These are phyloP conservation scores for Pristionchus arcanus DNA, from an alignment of 2,888 invertebrate species.

Conservation along the genomic window DNA sequence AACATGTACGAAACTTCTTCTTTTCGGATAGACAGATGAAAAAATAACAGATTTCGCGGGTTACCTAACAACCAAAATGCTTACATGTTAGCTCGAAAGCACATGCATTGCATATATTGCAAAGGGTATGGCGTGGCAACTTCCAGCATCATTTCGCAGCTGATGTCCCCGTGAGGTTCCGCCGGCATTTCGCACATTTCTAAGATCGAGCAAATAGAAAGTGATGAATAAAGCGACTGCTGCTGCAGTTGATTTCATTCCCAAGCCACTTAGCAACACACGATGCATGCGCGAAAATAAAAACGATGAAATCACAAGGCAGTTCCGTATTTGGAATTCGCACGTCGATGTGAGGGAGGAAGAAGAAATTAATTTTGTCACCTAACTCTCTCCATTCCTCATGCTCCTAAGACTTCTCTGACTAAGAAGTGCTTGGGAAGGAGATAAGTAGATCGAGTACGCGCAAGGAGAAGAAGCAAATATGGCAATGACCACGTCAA, in stretches of 20 bases:
- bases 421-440: neutral
- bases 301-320: neutral
- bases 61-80: neutral
- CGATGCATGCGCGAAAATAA: neutral
- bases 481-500: neutral
- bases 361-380: neutral
- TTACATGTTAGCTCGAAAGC: no score
- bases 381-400: no score
- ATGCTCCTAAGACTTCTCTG: no score
- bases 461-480: neutral
- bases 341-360: neutral
- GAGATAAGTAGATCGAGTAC: neutral
- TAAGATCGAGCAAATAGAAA: neutral
- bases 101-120: neutral
- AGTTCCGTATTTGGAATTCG: neutral
- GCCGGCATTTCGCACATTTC: neutral
- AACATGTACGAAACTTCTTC: neutral
- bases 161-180: neutral
- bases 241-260: neutral
- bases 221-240: neutral
- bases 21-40: neutral
- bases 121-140: neutral
- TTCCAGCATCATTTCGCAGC: neutral
- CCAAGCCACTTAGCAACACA: neutral
- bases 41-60: neutral